Conservation (phyloP, 2,888 invertebrate genomes). For the Rhamphomyia laevipes region DNA sequence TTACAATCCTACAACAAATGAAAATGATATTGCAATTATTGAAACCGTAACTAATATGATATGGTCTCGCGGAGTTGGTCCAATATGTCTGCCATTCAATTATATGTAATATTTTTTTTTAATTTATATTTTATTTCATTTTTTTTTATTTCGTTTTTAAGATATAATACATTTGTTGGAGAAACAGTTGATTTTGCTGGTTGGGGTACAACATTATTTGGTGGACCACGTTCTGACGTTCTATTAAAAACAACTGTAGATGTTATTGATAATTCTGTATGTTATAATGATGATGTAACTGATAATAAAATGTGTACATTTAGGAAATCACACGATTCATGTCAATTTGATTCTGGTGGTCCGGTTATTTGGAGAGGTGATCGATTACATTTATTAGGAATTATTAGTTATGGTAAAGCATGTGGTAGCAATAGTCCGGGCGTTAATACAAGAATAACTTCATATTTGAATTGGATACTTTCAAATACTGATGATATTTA, state of each 20-base stretch:
- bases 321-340: slow-evolving; percentile 39
- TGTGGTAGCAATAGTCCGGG: slow-evolving; percentile 40
- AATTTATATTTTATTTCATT: neutral
- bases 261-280: slow-evolving; percentile 35
- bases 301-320: slow-evolving; percentile 40
- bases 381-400: slow-evolving; percentile 40
- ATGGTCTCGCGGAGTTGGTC: slow-evolving; percentile 40
- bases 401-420: slow-evolving; percentile 43
- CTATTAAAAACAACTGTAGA: slow-evolving; percentile 37
- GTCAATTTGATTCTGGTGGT: slow-evolving; percentile 46
- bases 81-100: slow-evolving; percentile 41
- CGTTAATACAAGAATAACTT: slow-evolving; percentile 45
- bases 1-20: neutral
- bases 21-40: slow-evolving; percentile 41
- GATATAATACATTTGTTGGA: slow-evolving; percentile 10
- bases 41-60: slow-evolving; percentile 28
- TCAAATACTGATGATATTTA: slow-evolving; percentile 28
- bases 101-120: neutral
- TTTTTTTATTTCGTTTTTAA: neutral
- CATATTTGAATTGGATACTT: slow-evolving; percentile 46
- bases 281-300: slow-evolving; percentile 27
- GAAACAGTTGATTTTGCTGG: slow-evolving; percentile 24
- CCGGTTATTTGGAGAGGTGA: slow-evolving; percentile 39
- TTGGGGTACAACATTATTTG: slow-evolving; percentile 41
- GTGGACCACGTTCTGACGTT: slow-evolving; percentile 33